These are phyloP conservation scores for Silvanus unidentatus DNA, from an alignment of 2,888 invertebrate genomes.

Conservation along the genomic window DNA sequence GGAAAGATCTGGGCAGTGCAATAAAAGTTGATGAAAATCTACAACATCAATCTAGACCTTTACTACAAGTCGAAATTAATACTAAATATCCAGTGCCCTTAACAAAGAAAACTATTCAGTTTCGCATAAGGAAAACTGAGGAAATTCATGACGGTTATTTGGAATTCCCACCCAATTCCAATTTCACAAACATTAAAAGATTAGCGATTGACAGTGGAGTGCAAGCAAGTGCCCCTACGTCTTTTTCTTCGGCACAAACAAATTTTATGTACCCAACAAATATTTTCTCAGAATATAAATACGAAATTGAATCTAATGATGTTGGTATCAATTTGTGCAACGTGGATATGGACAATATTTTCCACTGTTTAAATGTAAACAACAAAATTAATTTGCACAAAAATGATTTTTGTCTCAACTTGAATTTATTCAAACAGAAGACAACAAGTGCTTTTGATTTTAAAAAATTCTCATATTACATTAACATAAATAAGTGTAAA, in stretches of 20 bases:
- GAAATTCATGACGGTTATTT: conserved; percentile 61
- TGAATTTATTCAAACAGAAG: no score
- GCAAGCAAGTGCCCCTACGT: conserved; percentile 59
- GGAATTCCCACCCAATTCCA: conserved; percentile 50
- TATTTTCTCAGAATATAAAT: conserved; percentile 62
- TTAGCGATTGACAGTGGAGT: conserved; percentile 53
- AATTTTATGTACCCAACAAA: no score
- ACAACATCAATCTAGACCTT: conserved; percentile 50
- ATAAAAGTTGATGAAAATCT: conserved; percentile 53
- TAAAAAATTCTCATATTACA: no score
- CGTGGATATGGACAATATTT: no score
- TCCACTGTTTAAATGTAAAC: no score
- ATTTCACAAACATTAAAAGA: conserved; percentile 27
- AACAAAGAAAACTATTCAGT: conserved; percentile 40
- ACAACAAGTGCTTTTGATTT: no score
- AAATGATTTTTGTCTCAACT: no score
- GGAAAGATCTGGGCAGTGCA: conserved; percentile 55
- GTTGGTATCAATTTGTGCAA: no score
- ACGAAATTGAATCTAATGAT: conserved; percentile 28
- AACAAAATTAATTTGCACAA: no score
- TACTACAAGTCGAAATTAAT: conserved; percentile 63
- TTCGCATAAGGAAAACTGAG: conserved; percentile 51
- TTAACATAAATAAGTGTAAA: conserved; percentile 56
- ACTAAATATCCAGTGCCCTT: conserved; percentile 52
- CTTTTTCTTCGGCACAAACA: no score